phyloP scores from a whole-genome alignment of 2,888 invertebrate genomes.

The Timema podura region DNA sequence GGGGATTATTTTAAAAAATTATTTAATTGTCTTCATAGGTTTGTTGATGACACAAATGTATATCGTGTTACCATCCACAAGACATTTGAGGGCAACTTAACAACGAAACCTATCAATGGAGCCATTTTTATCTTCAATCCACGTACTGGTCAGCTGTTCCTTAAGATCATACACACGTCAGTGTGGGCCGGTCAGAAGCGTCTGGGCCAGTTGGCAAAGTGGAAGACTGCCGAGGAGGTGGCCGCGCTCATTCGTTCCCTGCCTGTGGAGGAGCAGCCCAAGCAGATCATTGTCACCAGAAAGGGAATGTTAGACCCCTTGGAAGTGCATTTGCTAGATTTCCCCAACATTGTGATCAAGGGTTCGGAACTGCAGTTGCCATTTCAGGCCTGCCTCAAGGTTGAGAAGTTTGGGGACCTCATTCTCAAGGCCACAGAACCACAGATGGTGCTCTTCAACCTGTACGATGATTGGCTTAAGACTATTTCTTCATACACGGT shows the following conservation, averaged over 20 bases:
- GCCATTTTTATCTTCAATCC: conserved; percentile 99
- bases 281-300: conserved; percentile 98
- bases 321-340: conserved; percentile 98
- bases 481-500: conserved; percentile 98
- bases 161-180: conserved; percentile 99
- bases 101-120: conserved; percentile 99
- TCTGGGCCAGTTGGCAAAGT: conserved; percentile 95
- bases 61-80: conserved; percentile 99
- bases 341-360: conserved; percentile 99
- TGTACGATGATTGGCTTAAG: conserved; percentile 99
- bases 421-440: conserved; percentile 99
- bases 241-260: conserved; percentile 97
- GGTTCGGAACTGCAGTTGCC: conserved; percentile 97
- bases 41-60: conserved; percentile 99
- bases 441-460: conserved; percentile 99
- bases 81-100: conserved; percentile 98
- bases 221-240: conserved; percentile 99
- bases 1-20: too few species aligned
- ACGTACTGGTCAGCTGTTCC: conserved; percentile 95
- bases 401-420: conserved; percentile 98
- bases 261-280: conserved; percentile 99
- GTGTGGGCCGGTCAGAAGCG: conserved; percentile 99
- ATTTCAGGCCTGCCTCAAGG: conserved; percentile 97
- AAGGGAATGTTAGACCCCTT: conserved; percentile 99
- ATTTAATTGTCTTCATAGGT: too few species aligned